Evolutionary conservation across 2,888 invertebrate species (phyloP), one percentile per base, ranked within the genome.

Genomic region (Drosophila histrio): DNA sequence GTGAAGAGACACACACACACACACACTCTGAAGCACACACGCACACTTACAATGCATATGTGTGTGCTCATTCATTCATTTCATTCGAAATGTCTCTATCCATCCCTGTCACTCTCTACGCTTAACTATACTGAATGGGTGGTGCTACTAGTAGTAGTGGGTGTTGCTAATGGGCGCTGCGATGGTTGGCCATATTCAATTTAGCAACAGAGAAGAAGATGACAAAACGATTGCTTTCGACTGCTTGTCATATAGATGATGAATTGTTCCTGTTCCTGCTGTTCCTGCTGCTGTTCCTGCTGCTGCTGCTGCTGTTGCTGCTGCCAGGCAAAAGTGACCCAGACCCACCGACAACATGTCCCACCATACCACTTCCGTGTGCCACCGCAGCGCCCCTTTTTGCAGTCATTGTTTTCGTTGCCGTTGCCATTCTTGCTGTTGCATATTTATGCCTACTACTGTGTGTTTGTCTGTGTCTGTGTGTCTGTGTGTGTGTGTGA

Each of bases 161-260:
- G 46, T 8, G 26, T 5, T 11, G 41, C 13, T 21, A 22, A 13
- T 41, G 17, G 47, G 19, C 4, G 30, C 19, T 17, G 11, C 7
- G 28, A 17, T 17, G 56, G 49, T 21, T 28, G 79, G 83, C 80
- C 87, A 90, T 90, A 90, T 90, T 90, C 90, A 90, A 90, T 90
- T 90, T 90, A 90, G 90, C 89, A 90, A 90, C 90, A 90, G 89
- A 90, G 90, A 81, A 87, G 82, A 82, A 87, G 89, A 90, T 90
- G 90, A 90, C 90, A 90, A 90, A 90, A 90, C 90, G 90, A 90
- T 90, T 90, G 90, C 90, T 90, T 90, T 90, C 89, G 90, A 90
- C 90, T 89, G 90, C 90, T 88, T 88, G 88, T 88, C 83, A 77
- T 83, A 83, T 70, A 66, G 83, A 83, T 83, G 83, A 83, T 83